phyloP scores from a whole-genome alignment of 2,113 vertebrate species.

The Trogon melanurus region DNA sequence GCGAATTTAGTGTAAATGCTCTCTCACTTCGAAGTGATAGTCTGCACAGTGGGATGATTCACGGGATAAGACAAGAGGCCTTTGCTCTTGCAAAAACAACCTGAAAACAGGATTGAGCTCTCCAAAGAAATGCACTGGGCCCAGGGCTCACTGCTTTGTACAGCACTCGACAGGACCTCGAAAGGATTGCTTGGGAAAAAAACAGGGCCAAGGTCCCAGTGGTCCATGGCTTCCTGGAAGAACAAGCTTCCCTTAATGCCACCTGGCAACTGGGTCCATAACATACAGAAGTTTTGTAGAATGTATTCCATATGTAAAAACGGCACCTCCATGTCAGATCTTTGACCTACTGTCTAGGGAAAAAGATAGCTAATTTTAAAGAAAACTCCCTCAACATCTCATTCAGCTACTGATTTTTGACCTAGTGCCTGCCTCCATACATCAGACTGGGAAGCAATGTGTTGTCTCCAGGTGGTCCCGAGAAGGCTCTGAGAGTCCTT shows the following conservation, averaged over 20 bases:
- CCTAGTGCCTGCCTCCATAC: neutral
- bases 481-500: neutral
- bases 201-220: neutral
- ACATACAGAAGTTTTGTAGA: neutral
- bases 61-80: neutral
- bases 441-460: accelerated
- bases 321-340: neutral
- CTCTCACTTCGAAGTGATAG: neutral
- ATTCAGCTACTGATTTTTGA: neutral
- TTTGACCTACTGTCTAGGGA: neutral
- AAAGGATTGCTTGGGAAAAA: neutral
- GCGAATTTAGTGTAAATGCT: neutral
- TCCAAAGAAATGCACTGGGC: neutral
- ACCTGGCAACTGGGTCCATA: neutral
- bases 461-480: neutral
- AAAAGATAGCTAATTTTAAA: neutral
- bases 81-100: neutral
- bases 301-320: neutral
- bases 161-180: neutral
- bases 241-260: neutral
- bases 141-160: neutral
- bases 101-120: neutral
- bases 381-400: neutral
- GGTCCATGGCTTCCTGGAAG: neutral
- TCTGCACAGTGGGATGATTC: neutral